phyloP scores from a whole-genome alignment of 2,797 vertebrate genomes.

The Naso thynnoides region DNA sequence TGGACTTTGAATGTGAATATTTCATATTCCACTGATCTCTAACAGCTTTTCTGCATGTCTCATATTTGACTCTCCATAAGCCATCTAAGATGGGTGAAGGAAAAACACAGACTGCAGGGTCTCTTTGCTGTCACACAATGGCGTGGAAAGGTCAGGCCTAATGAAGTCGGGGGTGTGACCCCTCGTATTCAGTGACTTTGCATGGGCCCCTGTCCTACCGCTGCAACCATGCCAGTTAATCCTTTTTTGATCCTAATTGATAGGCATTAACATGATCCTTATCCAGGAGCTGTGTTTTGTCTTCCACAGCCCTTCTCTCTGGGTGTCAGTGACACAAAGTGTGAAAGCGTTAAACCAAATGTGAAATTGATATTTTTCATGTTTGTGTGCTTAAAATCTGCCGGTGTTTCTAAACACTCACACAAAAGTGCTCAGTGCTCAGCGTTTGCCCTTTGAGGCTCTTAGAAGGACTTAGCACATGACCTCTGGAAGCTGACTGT shows the following conservation, averaged over 20 bases:
- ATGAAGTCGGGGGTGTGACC: conserved; percentile 88
- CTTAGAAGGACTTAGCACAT: conserved; percentile 82
- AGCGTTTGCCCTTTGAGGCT: conserved; percentile 75
- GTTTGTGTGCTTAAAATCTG: conserved; percentile 82
- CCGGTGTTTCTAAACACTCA: conserved; percentile 71
- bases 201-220: conserved; percentile 72
- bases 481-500: conserved; percentile 78
- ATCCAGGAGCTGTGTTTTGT: conserved; percentile 85
- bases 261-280: conserved; percentile 88
- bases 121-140: conserved; percentile 81
- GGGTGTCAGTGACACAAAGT: conserved; percentile 84
- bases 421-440: conserved; percentile 67
- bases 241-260: conserved; percentile 89
- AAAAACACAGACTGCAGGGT: conserved; percentile 74
- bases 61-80: conserved; percentile 72
- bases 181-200: conserved; percentile 88
- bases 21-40: conserved; percentile 80
- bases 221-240: conserved; percentile 85
- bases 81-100: conserved; percentile 66
- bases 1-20: conserved; percentile 82
- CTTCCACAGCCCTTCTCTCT: conserved; percentile 80
- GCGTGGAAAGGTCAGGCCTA: conserved; percentile 90
- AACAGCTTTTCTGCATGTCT: conserved; percentile 75
- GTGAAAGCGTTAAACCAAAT: conserved; percentile 87
- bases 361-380: conserved; percentile 89